Base-by-base conservation (phyloP, 2,797 vertebrate genomes). In the Sebastes iracundus region DNA sequence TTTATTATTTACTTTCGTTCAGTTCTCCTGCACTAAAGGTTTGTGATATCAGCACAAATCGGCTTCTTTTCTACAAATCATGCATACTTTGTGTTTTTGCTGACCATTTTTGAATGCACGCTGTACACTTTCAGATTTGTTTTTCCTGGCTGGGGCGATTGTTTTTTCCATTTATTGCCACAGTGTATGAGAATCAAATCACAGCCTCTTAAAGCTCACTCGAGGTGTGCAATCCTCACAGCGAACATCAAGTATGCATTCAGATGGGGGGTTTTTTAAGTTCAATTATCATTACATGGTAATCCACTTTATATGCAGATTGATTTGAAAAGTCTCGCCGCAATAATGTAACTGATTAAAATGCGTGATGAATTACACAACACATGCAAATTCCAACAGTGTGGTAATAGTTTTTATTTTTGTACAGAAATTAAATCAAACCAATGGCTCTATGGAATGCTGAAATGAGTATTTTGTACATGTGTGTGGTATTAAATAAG, bases 231-330 rank as follows among this genome's bases (percentile, higher is more conserved):
- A 32, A 20, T 73, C 28, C n/a, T 53, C 72, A 6, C 69, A 30
- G 7, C 22, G n/a, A 68, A 55, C 28, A 55, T 68, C 27, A 22
- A n/a, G 32, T 35, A 20, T n/a, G 53, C 53, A 38, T 70, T 35
- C 6, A 49, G 18, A 23, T 12, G 53, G 0, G 1, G 2, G 11
- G 23, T 18, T 18, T 11, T 42, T 4, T 56, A 12, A 5, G 2
- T 46, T 66, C 18, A n/a, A 65, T 56, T 58, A 66, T 49, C 25
- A 42, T 49, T 30, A 42, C 52, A 42, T 14, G 25, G 33, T 9
- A 28, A 71, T 59, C 67, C 68, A 59, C 55, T 72, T 61, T 18
- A 61, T 23, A 72, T 32, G 58, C 70, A 61, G 38, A 61, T 72
- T 61, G 58, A 72, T 61, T 49, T 32, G n/a, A 22, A 22, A 22